Conservation (phyloP, 2,888 invertebrate genomes). For the Patella depressa region DNA sequence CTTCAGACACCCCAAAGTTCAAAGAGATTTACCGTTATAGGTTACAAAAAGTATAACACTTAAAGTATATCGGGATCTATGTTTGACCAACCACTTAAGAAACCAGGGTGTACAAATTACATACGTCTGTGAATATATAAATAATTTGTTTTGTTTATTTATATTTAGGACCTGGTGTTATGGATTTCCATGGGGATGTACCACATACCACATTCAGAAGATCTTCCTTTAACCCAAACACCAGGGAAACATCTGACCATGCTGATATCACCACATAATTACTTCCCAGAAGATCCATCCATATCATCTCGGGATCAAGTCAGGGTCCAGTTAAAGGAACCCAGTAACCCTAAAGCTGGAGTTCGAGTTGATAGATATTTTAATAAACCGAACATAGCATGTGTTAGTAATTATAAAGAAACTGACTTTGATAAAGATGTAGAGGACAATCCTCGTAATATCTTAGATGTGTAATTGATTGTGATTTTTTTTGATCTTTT, state of each 20-base stretch:
- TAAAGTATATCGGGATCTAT: too few species aligned
- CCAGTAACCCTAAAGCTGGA: background rate
- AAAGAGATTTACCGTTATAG: too few species aligned
- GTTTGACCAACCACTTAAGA: too few species aligned
- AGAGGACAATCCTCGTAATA: background rate
- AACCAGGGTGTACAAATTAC: too few species aligned
- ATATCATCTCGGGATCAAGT: background rate
- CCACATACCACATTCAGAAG: conserved; percentile 17
- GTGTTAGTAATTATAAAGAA: background rate
- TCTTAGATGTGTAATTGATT: background rate
- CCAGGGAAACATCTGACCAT: background rate
- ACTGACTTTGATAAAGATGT: background rate
- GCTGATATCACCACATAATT: background rate
- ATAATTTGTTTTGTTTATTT: too few species aligned
- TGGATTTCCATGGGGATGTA: conserved; percentile 11
- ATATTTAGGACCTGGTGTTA: conserved; percentile 8
- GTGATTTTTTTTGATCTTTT: background rate
- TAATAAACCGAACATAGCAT: background rate
- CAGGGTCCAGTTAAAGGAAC: background rate
- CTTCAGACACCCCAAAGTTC: too few species aligned
- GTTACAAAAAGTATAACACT: too few species aligned
- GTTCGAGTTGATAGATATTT: background rate
- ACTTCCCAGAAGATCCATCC: background rate
- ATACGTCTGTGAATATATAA: too few species aligned
- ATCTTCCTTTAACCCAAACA: conserved; percentile 5